Conservation (phyloP, 2,888 invertebrate genomes). For the Coecobrya sp. region DNA sequence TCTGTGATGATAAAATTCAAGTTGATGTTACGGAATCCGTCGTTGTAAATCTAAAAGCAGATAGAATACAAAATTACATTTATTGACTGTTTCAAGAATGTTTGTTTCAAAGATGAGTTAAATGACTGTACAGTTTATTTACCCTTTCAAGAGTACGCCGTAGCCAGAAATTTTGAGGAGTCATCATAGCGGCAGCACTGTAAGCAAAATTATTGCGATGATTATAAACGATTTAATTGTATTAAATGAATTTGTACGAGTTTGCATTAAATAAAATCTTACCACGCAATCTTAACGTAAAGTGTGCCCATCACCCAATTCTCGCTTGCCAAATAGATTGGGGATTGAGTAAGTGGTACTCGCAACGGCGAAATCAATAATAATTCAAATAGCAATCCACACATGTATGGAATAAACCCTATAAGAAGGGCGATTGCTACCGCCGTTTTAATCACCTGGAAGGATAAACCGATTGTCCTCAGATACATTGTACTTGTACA, state of each 20-base stretch:
- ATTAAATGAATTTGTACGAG: no score
- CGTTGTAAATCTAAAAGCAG: conserved; percentile 92
- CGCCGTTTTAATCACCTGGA: conserved; percentile 92
- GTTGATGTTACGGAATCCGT: conserved; percentile 97
- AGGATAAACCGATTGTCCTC: conserved; percentile 84
- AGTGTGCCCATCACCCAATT: conserved; percentile 99
- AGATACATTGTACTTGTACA: conserved; percentile 78
- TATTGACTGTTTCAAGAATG: background rate
- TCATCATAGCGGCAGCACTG: conserved; percentile 99
- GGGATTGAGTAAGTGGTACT: conserved; percentile 97
- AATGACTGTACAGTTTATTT: conserved; percentile 3
- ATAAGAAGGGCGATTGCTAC: conserved; percentile 92
- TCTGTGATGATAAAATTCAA: conserved; percentile 94
- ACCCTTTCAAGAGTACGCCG: conserved; percentile 96
- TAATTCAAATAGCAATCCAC: conserved; percentile 96
- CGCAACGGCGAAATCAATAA: conserved; percentile 97
- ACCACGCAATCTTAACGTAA: conserved; percentile 99
- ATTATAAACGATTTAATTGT: no score
- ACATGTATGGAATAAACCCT: conserved; percentile 96
- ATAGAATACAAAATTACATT: conserved; percentile 38
- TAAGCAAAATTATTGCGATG: no score
- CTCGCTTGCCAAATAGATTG: conserved; percentile 88
- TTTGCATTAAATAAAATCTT: no score
- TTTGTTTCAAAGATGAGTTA: background rate
- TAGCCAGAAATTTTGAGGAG: conserved; percentile 97